Evolutionary conservation across 1,140 invertebrate genomes (phyloP).

Genomic region (Apis mellifera): Amel_HAv3.1 CM009939.2:9841501-9842000

Average conservation of each 20-base stretch:
- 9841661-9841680: slow-evolving; percentile 16
- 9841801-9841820: not conserved
- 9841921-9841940: slow-evolving; percentile 47
- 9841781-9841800: not conserved
- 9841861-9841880: not conserved
- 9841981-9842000: slow-evolving; percentile 41
- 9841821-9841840: not conserved
- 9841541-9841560: too few relatives aligned
- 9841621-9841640: too few relatives aligned
- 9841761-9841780: not conserved
- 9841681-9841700: not conserved
- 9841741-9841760: slow-evolving; percentile 5
- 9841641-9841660: not conserved
- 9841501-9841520: not conserved
- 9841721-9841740: not conserved
- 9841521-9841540: not conserved
- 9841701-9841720: not conserved
- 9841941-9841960: slow-evolving; percentile 28
- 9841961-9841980: slow-evolving; percentile 24
- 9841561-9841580: slow-evolving; percentile 5
- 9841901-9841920: slow-evolving; percentile 47
- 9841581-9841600: slow-evolving; percentile 15
- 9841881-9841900: not conserved
- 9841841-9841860: not conserved
- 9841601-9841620: slow-evolving; percentile 2